phyloP scores from a whole-genome alignment of 2,113 vertebrate species.

The Notothenia rossii region DNA sequence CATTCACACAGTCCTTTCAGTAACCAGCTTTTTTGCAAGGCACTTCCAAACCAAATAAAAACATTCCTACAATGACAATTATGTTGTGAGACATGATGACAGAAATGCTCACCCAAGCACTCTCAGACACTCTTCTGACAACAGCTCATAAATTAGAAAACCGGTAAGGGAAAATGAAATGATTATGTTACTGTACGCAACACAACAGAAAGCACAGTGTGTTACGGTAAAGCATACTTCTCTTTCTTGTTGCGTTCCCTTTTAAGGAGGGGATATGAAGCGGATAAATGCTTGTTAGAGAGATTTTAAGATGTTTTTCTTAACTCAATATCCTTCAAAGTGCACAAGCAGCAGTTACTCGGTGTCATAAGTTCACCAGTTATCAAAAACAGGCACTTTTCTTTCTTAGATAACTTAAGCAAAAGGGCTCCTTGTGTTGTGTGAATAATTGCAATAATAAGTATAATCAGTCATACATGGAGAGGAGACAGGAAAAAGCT shows the following conservation, averaged over 20 bases:
- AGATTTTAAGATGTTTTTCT: slow-evolving; percentile 34
- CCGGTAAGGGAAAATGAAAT: slow-evolving; percentile 44
- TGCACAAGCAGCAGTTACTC: background rate
- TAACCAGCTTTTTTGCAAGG: slow-evolving; percentile 26
- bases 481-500: background rate
- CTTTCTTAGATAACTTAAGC: slow-evolving; percentile 35
- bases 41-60: slow-evolving; percentile 54
- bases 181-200: slow-evolving; percentile 16
- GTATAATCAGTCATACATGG: slow-evolving; percentile 16
- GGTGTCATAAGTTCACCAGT: slow-evolving; percentile 15
- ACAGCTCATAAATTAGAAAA: slow-evolving; percentile 37
- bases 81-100: slow-evolving; percentile 28
- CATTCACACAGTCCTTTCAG: slow-evolving; percentile 9
- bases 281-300: slow-evolving; percentile 16
- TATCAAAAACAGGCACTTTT: slow-evolving; percentile 58
- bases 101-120: slow-evolving; percentile 26
- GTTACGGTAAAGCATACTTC: background rate
- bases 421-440: slow-evolving; percentile 23
- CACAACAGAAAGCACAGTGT: background rate
- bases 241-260: slow-evolving; percentile 1
- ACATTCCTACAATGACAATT: slow-evolving; percentile 11
- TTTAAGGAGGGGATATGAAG: slow-evolving; percentile 5
- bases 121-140: slow-evolving; percentile 18
- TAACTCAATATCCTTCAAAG: slow-evolving; percentile 1
- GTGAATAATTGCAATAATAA: slow-evolving; percentile 27